These are phyloP conservation scores for Cephus cinctus DNA, from an alignment of 1,140 invertebrate genomes.

Conservation along the genomic window DNA sequence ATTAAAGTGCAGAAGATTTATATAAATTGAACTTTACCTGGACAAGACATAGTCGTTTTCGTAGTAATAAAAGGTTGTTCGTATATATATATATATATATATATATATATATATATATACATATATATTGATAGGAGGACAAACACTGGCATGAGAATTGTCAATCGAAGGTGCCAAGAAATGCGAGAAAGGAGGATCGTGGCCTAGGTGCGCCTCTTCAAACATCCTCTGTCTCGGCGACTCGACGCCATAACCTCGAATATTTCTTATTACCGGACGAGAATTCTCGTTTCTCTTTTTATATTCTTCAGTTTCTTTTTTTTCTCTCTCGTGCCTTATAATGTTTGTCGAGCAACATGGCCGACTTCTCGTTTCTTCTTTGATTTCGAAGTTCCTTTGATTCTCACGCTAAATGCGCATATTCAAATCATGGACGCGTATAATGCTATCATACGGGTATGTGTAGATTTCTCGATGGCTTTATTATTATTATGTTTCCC, in stretches of 20 bases:
- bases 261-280: constrained; percentile 3
- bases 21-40: constrained; percentile 8
- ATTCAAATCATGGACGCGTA: no score
- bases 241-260: background rate
- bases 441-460: no score
- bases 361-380: background rate
- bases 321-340: no score
- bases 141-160: constrained; percentile 46
- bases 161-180: constrained; percentile 51
- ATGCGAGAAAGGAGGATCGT: constrained; percentile 36
- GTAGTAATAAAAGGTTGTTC: constrained; percentile 14
- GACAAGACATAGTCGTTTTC: constrained; percentile 15
- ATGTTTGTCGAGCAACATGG: no score
- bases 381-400: background rate
- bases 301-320: no score
- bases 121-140: constrained; percentile 15
- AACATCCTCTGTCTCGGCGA: constrained; percentile 48
- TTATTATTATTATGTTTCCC: no score
- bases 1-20: background rate
- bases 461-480: no score
- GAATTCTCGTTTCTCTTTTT: constrained; percentile 7
- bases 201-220: constrained; percentile 47
- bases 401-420: constrained; percentile 26
- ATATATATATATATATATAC: no score
- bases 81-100: no score